Percentiles rank a stretch among this genome's conserved stretches.
phyloP scores from a whole-genome alignment of 92 coral and sea anemone species.

The Virgularia gustaviana region DNA sequence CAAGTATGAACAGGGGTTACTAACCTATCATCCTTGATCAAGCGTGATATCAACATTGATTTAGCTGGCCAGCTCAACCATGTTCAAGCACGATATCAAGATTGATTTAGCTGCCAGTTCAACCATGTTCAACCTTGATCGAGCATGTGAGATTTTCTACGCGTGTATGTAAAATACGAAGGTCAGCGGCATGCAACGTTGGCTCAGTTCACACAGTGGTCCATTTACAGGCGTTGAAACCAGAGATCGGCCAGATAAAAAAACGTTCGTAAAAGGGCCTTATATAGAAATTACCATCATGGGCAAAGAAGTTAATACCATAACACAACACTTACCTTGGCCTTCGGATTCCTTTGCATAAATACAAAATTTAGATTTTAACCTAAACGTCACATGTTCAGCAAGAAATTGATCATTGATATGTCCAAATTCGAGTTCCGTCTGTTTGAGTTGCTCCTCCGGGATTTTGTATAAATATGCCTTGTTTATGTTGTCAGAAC shows the following conservation, averaged over 20 bases:
- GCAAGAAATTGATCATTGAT: constrained; percentile 48
- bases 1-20: no score
- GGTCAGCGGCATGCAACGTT: no score
- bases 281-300: no score
- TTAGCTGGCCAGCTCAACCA: no score
- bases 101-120: no score
- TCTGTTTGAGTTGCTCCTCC: background rate
- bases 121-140: no score
- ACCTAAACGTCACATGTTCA: constrained; percentile 36
- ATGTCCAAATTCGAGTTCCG: constrained; percentile 30
- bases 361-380: constrained; percentile 18
- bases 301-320: no score
- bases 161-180: no score
- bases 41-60: no score
- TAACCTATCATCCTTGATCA: no score
- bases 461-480: constrained; percentile 4
- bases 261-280: background rate
- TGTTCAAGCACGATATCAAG: no score
- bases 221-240: background rate
- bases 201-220: background rate
- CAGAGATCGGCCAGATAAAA: background rate
- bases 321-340: constrained; percentile 1
- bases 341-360: background rate
- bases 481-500: background rate
- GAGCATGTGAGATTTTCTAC: no score